Conservation (phyloP, 1,140 invertebrate genomes). For the Dolichoris vasculosae region DNA sequence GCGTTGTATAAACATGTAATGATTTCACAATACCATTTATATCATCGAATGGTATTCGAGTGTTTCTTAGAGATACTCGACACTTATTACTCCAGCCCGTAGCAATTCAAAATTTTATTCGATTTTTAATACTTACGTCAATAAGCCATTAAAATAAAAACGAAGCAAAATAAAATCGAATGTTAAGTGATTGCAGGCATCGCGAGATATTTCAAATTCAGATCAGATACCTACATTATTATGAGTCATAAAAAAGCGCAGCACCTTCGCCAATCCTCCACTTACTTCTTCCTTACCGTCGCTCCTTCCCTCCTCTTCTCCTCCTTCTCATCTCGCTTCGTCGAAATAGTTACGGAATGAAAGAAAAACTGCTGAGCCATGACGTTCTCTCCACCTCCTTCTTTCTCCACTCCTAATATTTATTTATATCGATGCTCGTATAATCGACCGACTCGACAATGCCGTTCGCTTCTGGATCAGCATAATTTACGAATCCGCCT, state of each 20-base stretch:
- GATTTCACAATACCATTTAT: neutral
- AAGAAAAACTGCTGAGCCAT: conserved; percentile 61
- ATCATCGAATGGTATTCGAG: neutral
- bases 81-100: neutral
- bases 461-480: conserved; percentile 54
- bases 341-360: conserved; percentile 12
- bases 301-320: neutral
- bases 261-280: conserved; percentile 12
- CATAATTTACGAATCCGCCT: conserved; percentile 53
- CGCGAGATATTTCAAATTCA: conserved; percentile 40
- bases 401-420: conserved; percentile 58
- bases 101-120: conserved; percentile 8
- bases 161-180: conserved; percentile 13
- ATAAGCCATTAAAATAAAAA: conserved; percentile 21
- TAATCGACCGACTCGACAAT: conserved; percentile 32
- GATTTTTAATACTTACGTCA: conserved; percentile 5
- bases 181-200: conserved; percentile 21
- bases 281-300: neutral
- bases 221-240: conserved; percentile 42
- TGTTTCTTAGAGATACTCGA: neutral
- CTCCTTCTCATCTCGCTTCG: neutral
- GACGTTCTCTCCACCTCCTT: conserved; percentile 16
- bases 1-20: neutral
- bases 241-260: conserved; percentile 21
- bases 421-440: conserved; percentile 56